phyloP scores from a whole-genome alignment of 2,888 invertebrate species.

The Xestoiulus laeticollis region DNA sequence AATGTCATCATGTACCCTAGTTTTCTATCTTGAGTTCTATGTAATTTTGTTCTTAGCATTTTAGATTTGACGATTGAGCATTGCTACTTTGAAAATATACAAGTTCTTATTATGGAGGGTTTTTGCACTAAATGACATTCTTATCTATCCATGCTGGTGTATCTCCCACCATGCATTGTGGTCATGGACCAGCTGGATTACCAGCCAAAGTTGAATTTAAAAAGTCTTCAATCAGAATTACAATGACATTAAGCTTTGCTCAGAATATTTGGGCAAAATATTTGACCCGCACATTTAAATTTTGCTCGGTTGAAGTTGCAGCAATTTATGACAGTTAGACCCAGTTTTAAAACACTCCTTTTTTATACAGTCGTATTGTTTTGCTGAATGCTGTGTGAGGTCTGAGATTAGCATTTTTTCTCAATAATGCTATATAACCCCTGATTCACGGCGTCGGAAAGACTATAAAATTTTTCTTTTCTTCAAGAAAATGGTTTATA shows the following conservation, averaged over 20 bases:
- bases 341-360: conserved; percentile 38
- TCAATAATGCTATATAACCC: conserved; percentile 41
- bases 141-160: background rate
- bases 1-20: too few relatives aligned
- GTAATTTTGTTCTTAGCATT: background rate
- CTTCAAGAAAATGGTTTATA: conserved; percentile 31
- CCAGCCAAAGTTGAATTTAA: conserved; percentile 35
- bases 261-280: conserved; percentile 41
- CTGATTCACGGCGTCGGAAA: conserved; percentile 30
- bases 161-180: conserved; percentile 10
- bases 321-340: conserved; percentile 36
- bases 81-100: background rate
- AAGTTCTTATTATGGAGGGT: background rate
- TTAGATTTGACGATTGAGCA: background rate
- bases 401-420: conserved; percentile 39
- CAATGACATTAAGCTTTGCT: conserved; percentile 33
- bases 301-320: background rate
- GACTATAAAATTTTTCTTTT: conserved; percentile 38
- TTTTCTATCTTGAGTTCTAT: background rate
- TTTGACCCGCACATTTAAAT: conserved; percentile 10
- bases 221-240: conserved; percentile 39
- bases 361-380: conserved; percentile 13
- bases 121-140: conserved; percentile 3
- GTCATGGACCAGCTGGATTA: conserved; percentile 40
- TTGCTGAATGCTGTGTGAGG: conserved; percentile 24